Evolutionary conservation across 2,888 invertebrate species (phyloP).

Genomic region (Conistra vaccinii): DNA sequence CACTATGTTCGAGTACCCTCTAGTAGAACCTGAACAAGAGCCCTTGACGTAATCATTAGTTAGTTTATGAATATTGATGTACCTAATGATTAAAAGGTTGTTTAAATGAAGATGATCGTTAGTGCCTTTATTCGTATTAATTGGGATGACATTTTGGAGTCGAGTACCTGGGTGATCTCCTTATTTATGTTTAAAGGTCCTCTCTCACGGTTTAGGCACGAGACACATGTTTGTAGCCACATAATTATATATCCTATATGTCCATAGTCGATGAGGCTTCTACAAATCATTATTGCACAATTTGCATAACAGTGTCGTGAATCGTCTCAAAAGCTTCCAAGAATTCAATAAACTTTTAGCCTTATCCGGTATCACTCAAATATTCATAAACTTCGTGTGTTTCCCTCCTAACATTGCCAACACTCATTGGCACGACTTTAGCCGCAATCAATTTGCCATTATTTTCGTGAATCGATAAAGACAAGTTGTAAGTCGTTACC

Average conservation of each 20-base stretch:
- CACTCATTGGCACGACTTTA: conserved; percentile 57
- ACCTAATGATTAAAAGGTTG: conserved; percentile 36
- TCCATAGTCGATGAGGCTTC: background rate
- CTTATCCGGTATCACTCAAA: conserved; percentile 41
- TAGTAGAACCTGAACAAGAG: conserved; percentile 37
- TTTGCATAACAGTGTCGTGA: conserved; percentile 48
- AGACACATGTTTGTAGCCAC: background rate
- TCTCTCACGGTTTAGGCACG: background rate
- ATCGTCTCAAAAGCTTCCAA: conserved; percentile 49
- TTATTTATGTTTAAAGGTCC: conserved; percentile 22
- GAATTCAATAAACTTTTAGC: conserved; percentile 48
- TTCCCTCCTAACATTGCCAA: conserved; percentile 49
- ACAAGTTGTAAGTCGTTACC: conserved; percentile 83
- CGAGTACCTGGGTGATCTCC: conserved; percentile 19
- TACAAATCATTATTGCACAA: conserved; percentile 22
- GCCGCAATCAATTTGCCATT: conserved; percentile 67
- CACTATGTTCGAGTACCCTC: conserved; percentile 54
- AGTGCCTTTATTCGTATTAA: conserved; percentile 21
- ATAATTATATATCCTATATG: no score
- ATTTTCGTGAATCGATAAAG: conserved; percentile 82
- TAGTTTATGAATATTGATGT: conserved; percentile 42
- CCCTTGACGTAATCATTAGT: conserved; percentile 56
- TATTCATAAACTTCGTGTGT: conserved; percentile 51
- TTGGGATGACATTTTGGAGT: conserved; percentile 39
- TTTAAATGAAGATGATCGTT: conserved; percentile 34